These are phyloP conservation scores for Hydraecia micacea DNA, from an alignment of 2,888 invertebrate genomes.

Conservation along the genomic window DNA sequence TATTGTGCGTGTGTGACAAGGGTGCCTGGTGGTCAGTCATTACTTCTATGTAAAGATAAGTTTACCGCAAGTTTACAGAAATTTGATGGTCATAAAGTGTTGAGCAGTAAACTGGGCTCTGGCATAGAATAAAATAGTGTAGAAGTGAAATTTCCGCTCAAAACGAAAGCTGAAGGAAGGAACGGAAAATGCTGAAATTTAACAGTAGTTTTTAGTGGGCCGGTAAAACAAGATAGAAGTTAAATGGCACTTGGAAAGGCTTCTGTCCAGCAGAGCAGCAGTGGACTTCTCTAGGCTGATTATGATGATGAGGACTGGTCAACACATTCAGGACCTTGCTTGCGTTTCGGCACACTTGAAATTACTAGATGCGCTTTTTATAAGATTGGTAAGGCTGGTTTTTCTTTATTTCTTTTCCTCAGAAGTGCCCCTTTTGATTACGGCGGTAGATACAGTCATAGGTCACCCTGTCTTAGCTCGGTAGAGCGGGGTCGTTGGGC, in stretches of 20 bases:
- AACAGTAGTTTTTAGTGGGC: too few species aligned
- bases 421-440: neutral
- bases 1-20: conserved; percentile 23
- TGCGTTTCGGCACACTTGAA: neutral
- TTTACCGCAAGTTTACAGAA: conserved; percentile 82
- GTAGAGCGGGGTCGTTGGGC: too few species aligned
- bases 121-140: conserved; percentile 32
- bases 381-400: neutral
- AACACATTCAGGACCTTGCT: neutral
- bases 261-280: neutral
- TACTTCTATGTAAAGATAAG: conserved; percentile 56
- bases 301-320: neutral
- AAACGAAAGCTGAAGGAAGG: neutral
- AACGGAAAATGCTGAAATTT: neutral
- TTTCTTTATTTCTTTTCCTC: neutral
- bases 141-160: neutral
- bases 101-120: conserved; percentile 80
- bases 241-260: neutral
- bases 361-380: neutral
- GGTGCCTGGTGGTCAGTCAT: conserved; percentile 37
- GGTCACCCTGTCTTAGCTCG: neutral
- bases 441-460: neutral
- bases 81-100: conserved; percentile 88
- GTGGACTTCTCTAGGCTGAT: neutral
- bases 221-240: neutral